Base-by-base conservation (phyloP, 2,113 vertebrate genomes). In the Bolborhynchus lineola region DNA sequence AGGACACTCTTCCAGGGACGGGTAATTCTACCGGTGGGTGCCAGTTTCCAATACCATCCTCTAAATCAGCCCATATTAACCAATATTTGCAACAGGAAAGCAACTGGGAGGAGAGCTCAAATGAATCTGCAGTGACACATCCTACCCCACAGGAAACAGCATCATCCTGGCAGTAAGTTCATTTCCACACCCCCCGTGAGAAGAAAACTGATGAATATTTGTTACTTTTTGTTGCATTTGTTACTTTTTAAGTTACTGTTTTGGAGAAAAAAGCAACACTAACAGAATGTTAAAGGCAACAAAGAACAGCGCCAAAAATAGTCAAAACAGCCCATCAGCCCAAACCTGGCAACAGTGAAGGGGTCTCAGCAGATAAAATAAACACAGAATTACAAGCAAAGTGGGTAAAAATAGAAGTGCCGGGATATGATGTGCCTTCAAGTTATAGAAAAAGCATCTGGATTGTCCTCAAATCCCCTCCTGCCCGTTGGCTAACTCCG, bases 401-500 rank as follows among this genome's bases (percentile, higher is more conserved):
- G 60, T 9, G 79, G 46, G 44, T 92, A 96, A 96, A 95, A 96
- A 96, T 90, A 97, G 95, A 95, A 92, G 47, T 74, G 67, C 84
- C 83, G 74, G 78, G 65, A 76, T 88, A 49, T 57, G 80, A 93
- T 82, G 88, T 92, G 95, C 86, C 96, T 94, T 87, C 52, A 6
- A 97, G 94, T 88, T 75, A 94, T 2, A 92, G 88, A 80, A 95
- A 83, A 88, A 80, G 86, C 91, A 95, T 97, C 88, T 94, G 86
- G 83, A 91, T 82, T 86, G 92, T 90, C 95, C 96, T 97, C 82
- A 94, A n/a, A 84, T 96, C 67, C 86, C 94, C 93, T 94, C 83
- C 55, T 33, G 84, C 81, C 72, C 94, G 71, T 89, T 93, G 93
- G 93, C 94, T 80, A 82, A 86, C 74, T 68, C 39, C 0, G 87